phyloP scores from a whole-genome alignment of 2,113 vertebrate genomes.

The Ammodramus savannarum region DNA sequence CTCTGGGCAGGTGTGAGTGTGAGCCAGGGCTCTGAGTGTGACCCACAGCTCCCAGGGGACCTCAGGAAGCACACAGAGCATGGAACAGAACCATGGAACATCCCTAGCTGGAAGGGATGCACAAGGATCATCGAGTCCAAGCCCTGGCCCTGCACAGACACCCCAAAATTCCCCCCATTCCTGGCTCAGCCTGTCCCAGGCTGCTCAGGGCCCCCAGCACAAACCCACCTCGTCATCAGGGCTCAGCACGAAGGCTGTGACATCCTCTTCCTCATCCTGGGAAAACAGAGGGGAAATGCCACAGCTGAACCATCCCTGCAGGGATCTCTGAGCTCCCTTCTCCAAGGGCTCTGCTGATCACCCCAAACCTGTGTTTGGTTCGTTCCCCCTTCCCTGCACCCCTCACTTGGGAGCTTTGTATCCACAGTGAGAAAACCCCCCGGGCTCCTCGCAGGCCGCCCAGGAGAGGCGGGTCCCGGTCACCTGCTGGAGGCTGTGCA shows the following conservation, averaged over 20 bases:
- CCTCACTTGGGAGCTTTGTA: rapidly evolving
- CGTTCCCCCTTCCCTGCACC: rapidly evolving
- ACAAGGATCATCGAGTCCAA: not conserved
- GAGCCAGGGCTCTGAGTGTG: not conserved
- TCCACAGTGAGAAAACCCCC: rapidly evolving
- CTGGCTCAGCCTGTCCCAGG: not conserved
- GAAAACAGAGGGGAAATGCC: rapidly evolving
- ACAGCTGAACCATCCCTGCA: rapidly evolving
- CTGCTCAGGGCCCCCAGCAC: not conserved
- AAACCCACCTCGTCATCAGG: conserved; percentile 82
- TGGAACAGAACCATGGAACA: not conserved
- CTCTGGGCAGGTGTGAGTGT: too few species aligned
- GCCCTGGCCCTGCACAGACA: not conserved
- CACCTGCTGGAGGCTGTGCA: conserved; percentile 88
- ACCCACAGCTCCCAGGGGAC: rapidly evolving
- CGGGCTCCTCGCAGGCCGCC: rapidly evolving
- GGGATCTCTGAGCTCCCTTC: not conserved
- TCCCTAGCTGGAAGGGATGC: not conserved
- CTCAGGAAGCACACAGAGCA: rapidly evolving
- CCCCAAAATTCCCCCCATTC: not conserved
- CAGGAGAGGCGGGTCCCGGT: not conserved
- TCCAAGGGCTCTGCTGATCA: too few species aligned
- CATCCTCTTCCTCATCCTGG: conserved; percentile 92
- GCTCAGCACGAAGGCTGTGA: conserved; percentile 87
- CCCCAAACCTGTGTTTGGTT: rapidly evolving